A percentile compares a stretch with the other conserved stretches of the same genome.
Conservation (phyloP, 2,888 invertebrate species). For the Polietes domitor region DNA sequence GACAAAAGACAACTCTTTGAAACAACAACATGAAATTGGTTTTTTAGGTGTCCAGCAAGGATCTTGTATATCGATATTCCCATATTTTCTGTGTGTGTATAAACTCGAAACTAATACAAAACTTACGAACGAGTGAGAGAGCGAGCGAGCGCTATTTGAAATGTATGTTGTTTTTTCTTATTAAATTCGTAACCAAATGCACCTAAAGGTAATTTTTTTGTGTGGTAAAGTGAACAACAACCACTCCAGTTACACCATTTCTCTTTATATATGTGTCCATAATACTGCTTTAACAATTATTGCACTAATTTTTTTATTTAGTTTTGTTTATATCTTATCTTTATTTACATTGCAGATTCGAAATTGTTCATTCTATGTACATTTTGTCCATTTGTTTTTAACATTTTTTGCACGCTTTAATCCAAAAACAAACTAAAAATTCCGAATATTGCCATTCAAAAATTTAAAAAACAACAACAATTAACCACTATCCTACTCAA, state of each 20-base stretch:
- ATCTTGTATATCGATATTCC: constrained; percentile 17
- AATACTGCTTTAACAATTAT: constrained; percentile 26
- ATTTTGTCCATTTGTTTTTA: constrained; percentile 49
- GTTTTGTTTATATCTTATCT: constrained; percentile 25
- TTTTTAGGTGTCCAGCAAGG: neutral
- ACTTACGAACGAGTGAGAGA: neutral
- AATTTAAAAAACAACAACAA: neutral
- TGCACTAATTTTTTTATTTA: constrained; percentile 43
- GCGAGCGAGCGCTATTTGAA: neutral
- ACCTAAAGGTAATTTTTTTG: constrained; percentile 45
- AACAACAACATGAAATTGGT: constrained; percentile 19
- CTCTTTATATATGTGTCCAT: constrained; percentile 25
- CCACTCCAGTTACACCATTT: constrained; percentile 10
- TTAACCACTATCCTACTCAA: neutral
- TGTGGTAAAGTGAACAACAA: constrained; percentile 28
- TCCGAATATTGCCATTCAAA: neutral
- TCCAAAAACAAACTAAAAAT: neutral
- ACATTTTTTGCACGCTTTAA: constrained; percentile 44
- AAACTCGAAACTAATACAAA: constrained; percentile 12
- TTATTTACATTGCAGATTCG: constrained; percentile 30
- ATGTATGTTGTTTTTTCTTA: neutral
- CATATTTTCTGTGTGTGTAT: constrained; percentile 23
- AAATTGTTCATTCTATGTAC: constrained; percentile 46
- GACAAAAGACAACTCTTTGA: constrained; percentile 1
- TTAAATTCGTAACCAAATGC: constrained; percentile 30